Percentiles rank a stretch among this genome's conserved stretches.
Evolutionary conservation across 2,797 vertebrate genomes (phyloP).

Genomic region (Acrossocheilus wenchowensis): DNA sequence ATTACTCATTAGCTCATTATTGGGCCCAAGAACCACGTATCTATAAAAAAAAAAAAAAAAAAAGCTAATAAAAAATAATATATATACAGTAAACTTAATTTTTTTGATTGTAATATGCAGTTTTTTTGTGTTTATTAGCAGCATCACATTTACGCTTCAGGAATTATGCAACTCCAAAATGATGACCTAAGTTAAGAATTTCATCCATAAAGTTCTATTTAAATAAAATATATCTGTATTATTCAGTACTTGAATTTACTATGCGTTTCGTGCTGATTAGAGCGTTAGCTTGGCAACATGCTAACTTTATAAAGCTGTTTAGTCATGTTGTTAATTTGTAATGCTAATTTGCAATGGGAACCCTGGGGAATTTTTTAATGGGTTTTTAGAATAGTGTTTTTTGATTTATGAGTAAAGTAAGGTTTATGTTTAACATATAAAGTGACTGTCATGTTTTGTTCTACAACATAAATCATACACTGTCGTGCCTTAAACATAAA

Average conservation of each 20-base stretch:
- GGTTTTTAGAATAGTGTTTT: background rate
- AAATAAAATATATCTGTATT: background rate
- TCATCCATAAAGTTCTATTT: background rate
- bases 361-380: background rate
- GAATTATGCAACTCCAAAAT: background rate
- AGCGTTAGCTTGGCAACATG: background rate
- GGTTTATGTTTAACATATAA: background rate
- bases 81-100: no score
- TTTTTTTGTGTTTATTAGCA: background rate
- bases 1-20: no score
- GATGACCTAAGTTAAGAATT: background rate
- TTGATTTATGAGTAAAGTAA: constrained; percentile 2
- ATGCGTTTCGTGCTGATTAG: background rate
- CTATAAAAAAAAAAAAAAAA: no score
- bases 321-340: background rate
- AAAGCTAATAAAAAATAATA: no score
- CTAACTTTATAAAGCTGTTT: background rate
- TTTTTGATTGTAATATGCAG: background rate
- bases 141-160: background rate
- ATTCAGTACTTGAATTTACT: background rate
- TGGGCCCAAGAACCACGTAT: no score
- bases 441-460: background rate
- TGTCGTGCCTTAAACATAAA: background rate
- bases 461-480: background rate
- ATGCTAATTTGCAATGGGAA: background rate